phyloP scores from a whole-genome alignment of 2,113 vertebrate species.

The Piaya cayana region DNA sequence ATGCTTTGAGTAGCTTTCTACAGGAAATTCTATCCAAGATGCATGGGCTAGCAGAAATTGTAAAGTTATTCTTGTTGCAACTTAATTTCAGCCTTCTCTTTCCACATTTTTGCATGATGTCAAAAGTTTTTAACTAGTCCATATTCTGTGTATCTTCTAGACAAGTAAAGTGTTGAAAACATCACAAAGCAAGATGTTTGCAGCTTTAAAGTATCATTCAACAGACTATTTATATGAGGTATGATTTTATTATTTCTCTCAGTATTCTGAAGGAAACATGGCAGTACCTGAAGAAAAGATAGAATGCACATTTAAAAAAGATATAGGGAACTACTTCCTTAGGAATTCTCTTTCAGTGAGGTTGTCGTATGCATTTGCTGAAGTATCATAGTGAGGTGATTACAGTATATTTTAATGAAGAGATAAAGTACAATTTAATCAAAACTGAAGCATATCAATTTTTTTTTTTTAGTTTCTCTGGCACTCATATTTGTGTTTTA shows the following conservation, averaged over 20 bases:
- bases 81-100: not conserved
- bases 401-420: not conserved
- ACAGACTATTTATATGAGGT: slow-evolving; percentile 82
- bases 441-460: accelerated
- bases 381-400: not conserved
- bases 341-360: slow-evolving; percentile 12
- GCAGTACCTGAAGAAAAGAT: not conserved
- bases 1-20: not conserved
- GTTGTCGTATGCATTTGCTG: not conserved
- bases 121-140: not conserved
- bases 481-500: not conserved
- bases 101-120: not conserved
- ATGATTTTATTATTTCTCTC: slow-evolving; percentile 27
- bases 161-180: not conserved
- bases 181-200: slow-evolving; percentile 70
- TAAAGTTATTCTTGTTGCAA: not conserved
- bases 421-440: not conserved
- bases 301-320: not conserved
- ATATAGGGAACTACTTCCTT: not conserved
- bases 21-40: not conserved
- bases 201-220: slow-evolving; percentile 73
- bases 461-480: not conserved
- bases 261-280: not conserved
- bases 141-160: slow-evolving; percentile 50
- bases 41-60: not conserved